Evolutionary conservation across 2,113 vertebrate species (phyloP), one percentile per base, ranked within the genome.

Genomic region (Syrmaticus mikado): DNA sequence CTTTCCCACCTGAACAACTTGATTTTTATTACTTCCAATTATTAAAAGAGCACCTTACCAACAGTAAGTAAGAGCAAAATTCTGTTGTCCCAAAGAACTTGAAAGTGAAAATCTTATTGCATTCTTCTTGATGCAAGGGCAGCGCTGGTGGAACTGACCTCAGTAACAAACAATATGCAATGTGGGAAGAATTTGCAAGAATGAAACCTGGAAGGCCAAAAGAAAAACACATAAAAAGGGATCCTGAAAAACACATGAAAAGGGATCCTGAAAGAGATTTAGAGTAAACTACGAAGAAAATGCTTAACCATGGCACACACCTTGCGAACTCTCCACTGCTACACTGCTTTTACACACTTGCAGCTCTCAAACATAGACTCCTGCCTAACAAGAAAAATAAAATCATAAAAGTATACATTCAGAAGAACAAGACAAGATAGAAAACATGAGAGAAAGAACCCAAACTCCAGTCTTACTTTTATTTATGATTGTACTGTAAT

Each of bases 1-100:
- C 13, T 45, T 91, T 81, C n/a, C 62, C 34, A 87, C n/a, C 30
- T 83, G 79, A 91, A 76, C 22, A 91, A 74, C 50, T 60, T 68
- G 43, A 61, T 78, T 90, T 82, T 74, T 89, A 85, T 77, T 85
- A 77, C n/a, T 90, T 8, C 18, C 81, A 82, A 64, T 90, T 87
- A 80, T 41, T 91, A 81, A 62, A n/a, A 86, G 79, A n/a, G 40
- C 12, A 14, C 36, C 87, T 83, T 67, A 68, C 30, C 30, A 55
- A 48, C 25, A 90, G 30, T 32, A 48, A 72, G 53, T n/a, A 61
- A 75, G 58, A 83, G 60, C 15, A 78, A 41, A 95, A 85, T 21
- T 38, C 72, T 32, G 52, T 15, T 38, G n/a, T 25, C 52, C 78
- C 64, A 43, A 68, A 68, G 38, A 87, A 66, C 50, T 74, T 38